These are phyloP conservation scores for Notarius lentiginosus DNA, from an alignment of 2,113 vertebrate species.

Conservation along the genomic window DNA sequence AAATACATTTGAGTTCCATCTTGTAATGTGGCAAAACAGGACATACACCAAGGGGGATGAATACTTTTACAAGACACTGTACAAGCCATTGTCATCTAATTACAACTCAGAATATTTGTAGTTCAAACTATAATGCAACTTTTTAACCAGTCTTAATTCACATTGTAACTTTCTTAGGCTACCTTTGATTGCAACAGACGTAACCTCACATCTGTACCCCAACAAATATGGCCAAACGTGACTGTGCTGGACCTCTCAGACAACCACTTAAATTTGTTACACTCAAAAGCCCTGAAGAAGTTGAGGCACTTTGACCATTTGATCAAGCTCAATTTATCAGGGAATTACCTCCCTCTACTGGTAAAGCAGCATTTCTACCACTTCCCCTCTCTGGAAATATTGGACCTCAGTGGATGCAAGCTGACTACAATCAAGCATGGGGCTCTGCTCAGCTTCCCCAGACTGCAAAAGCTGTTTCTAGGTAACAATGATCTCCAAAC, in stretches of 20 bases:
- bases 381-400: conserved; percentile 47
- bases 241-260: conserved; percentile 65
- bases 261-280: conserved; percentile 66
- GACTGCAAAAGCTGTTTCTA: conserved; percentile 62
- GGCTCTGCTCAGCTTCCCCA: conserved; percentile 60
- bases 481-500: conserved; percentile 60
- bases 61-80: no score
- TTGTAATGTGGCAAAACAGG: no score
- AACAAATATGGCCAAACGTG: conserved; percentile 46
- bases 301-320: conserved; percentile 58
- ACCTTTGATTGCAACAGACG: conserved; percentile 61
- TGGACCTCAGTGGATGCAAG: conserved; percentile 69
- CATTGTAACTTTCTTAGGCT: conserved; percentile 37
- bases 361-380: conserved; percentile 67
- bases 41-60: no score
- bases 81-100: no score
- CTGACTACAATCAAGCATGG: conserved; percentile 56
- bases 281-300: conserved; percentile 58
- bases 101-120: no score
- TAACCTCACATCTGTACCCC: conserved; percentile 56
- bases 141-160: neutral
- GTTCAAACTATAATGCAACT: neutral
- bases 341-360: conserved; percentile 70
- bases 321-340: conserved; percentile 66
- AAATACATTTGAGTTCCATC: no score